Base-by-base conservation (phyloP, 2,113 vertebrate genomes). In the Eulemur rufifrons region DNA sequence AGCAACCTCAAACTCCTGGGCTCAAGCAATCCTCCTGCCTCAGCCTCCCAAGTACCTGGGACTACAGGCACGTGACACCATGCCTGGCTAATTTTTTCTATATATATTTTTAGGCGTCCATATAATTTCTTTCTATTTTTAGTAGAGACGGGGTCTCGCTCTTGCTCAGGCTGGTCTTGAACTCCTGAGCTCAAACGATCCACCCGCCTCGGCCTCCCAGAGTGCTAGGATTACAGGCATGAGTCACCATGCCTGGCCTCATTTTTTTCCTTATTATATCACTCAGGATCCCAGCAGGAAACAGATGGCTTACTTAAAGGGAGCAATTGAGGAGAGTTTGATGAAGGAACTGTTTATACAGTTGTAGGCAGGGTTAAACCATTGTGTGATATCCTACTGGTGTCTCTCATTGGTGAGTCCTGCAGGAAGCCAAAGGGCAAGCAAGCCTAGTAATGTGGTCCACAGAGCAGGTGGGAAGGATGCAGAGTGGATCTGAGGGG, bases 181-280 rank as follows among this genome's bases (percentile, higher is more conserved):
- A 42, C 42, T 42, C 42, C 42, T 42, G 42, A 42, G 42, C 42
- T 42, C 42, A 42, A 42, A 42, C 6, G 42, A 42, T 42, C 42
- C 42, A 42, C 42, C 6, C 6, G 42, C 42, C 42, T 42, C 5
- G 42, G 42, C 42, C 5, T 42, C 42, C 42, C 42, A 42, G 42
- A 42, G 42, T 42, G 42, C 42, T 42, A 42, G 42, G 42, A 42
- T 42, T 42, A 6, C 42, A 42, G 42, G 42, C 42, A 42, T 42
- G 42, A 42, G 42, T 42, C 42, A 42, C 42, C 42, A 42, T 42
- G 42, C 42, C 42, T 1, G 42, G 42, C 42, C 42, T 84, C 27
- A 61, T 95, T 91, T 86, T 37, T 93, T 95, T n/a, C 64, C 34
- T 80, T 27, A 34, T 66, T 50, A 29, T 59, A 78, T 95, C 81